These are phyloP conservation scores for Triplophysa dalaica DNA, from an alignment of 2,113 vertebrate species.

Conservation along the genomic window DNA sequence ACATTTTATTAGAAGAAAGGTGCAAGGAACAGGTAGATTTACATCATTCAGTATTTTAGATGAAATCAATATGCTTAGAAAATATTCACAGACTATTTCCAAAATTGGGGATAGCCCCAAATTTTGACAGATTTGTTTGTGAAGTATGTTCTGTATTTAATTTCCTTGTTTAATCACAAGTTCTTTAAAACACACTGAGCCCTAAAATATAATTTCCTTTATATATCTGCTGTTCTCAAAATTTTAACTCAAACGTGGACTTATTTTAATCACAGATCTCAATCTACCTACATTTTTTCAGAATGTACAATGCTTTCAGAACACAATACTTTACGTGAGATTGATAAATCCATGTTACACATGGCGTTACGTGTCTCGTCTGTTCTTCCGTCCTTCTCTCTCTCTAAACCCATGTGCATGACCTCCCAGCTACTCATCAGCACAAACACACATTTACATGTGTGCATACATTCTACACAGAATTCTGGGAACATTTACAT, in stretches of 20 bases:
- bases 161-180: not conserved
- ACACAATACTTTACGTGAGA: not conserved
- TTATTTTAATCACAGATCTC: not conserved
- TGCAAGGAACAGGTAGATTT: not conserved
- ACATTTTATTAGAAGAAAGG: not conserved
- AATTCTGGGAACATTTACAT: not conserved
- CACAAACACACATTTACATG: not conserved
- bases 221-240: not conserved
- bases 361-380: not conserved
- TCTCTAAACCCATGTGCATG: not conserved
- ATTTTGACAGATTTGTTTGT: not conserved
- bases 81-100: not conserved
- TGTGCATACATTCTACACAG: not conserved
- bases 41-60: not conserved
- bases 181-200: not conserved
- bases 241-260: not conserved
- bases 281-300: not conserved
- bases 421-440: not conserved
- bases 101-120: not conserved
- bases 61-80: not conserved
- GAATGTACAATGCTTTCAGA: not conserved
- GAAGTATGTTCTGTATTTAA: not conserved
- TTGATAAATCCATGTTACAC: not conserved
- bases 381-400: conserved; percentile 1
- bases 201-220: not conserved